Percentiles rank a stretch among this genome's conserved stretches.
These are phyloP conservation scores for Cromileptes altivelis DNA, from an alignment of 2,113 vertebrate genomes.

Conservation along the genomic window DNA sequence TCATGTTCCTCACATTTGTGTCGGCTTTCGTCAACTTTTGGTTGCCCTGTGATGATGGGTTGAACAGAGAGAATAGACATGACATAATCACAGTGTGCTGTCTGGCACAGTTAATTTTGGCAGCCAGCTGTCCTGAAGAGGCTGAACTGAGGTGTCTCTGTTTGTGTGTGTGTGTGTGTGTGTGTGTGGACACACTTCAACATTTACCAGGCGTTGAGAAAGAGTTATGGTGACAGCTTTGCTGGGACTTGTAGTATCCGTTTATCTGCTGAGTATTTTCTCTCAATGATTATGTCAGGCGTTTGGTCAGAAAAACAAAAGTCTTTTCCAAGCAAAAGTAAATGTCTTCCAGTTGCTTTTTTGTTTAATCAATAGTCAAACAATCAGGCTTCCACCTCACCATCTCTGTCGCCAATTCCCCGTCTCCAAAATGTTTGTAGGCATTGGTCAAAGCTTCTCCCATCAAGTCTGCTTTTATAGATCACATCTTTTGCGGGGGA, in stretches of 20 bases:
- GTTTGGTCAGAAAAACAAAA: background rate
- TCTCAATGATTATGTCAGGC: background rate
- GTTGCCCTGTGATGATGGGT: constrained; percentile 11
- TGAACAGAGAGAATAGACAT: constrained; percentile 58
- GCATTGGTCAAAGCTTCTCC: too few relatives aligned
- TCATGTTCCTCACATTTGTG: background rate
- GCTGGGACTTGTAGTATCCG: background rate
- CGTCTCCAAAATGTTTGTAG: too few relatives aligned
- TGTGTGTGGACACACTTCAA: constrained; percentile 6
- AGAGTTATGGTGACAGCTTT: background rate
- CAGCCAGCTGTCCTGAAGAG: constrained; percentile 71
- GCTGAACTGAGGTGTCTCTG: constrained; percentile 9
- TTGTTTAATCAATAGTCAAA: too few relatives aligned
- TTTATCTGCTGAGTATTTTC: background rate
- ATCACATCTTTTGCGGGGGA: too few relatives aligned
- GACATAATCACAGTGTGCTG: constrained; percentile 57
- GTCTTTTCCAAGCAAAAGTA: too few relatives aligned
- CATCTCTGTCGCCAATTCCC: too few relatives aligned
- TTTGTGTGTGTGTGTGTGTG: constrained; percentile 11
- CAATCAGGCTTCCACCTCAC: too few relatives aligned
- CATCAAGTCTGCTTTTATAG: too few relatives aligned
- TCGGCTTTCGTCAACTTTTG: background rate
- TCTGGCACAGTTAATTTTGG: constrained; percentile 78
- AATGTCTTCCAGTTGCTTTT: too few relatives aligned
- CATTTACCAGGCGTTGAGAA: background rate